Percentiles rank a stretch among this genome's conserved stretches.
Evolutionary conservation across 2,888 invertebrate genomes (phyloP).

Genomic region (Sericinus montela): DNA sequence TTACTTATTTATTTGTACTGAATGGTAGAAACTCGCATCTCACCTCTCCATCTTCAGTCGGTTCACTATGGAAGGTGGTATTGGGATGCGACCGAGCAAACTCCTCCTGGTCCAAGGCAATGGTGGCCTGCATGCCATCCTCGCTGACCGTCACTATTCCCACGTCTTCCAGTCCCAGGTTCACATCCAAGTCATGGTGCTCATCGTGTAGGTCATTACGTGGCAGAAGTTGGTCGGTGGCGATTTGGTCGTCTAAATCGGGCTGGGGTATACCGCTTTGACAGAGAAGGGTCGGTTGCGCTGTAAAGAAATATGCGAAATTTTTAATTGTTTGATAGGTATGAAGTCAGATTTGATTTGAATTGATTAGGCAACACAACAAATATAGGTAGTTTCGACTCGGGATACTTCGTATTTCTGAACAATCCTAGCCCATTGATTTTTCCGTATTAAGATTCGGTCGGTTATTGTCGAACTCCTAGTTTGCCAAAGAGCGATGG

Average conservation of each 20-base stretch:
- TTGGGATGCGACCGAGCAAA: slow-evolving; percentile 72
- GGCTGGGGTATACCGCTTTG: slow-evolving; percentile 54
- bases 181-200: slow-evolving; percentile 44
- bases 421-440: no score
- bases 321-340: no score
- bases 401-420: no score
- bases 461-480: no score
- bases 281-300: slow-evolving; percentile 49
- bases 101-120: slow-evolving; percentile 66
- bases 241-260: slow-evolving; percentile 68
- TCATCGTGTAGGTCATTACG: slow-evolving; percentile 28
- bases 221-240: slow-evolving; percentile 54
- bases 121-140: slow-evolving; percentile 49
- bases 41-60: slow-evolving; percentile 61
- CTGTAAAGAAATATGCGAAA: slow-evolving; percentile 36
- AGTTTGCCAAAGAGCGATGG: no score
- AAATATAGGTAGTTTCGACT: no score
- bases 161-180: slow-evolving; percentile 56
- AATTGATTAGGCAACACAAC: neutral
- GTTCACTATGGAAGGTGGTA: slow-evolving; percentile 72
- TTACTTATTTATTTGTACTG: neutral
- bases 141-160: slow-evolving; percentile 69
- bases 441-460: no score
- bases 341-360: no score
- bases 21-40: slow-evolving; percentile 5